phyloP scores from a whole-genome alignment of 2,113 vertebrate genomes.

The Malurus elegans region DNA sequence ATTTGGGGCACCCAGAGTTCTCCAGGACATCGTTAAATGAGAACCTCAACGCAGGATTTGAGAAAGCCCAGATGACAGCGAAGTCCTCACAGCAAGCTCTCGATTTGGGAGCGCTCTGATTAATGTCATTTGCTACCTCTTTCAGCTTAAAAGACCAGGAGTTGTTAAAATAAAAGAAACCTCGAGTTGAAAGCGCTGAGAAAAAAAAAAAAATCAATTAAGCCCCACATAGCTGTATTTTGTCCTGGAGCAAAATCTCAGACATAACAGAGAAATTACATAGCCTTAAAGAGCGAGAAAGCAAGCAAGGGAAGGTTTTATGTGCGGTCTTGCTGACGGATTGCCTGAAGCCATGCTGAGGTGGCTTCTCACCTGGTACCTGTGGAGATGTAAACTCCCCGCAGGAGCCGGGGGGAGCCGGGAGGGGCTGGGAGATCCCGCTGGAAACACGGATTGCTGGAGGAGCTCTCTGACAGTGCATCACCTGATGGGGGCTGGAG shows the following conservation, averaged over 20 bases:
- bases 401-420: not conserved
- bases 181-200: constrained; percentile 5
- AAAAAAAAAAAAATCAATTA: constrained; percentile 16
- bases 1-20: not conserved
- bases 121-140: constrained; percentile 1
- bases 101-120: not conserved
- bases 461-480: not conserved
- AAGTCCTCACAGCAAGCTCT: not conserved
- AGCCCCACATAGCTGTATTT: constrained; percentile 6
- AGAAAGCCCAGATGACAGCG: not conserved
- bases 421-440: not conserved
- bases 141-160: not conserved
- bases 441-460: not conserved
- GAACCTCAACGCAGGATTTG: not conserved
- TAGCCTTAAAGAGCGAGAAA: constrained; percentile 4
- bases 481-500: not conserved
- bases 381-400: not conserved
- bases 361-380: not conserved
- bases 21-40: not conserved
- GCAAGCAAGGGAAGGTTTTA: not conserved
- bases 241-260: constrained; percentile 42
- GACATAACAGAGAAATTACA: constrained; percentile 18
- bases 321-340: not conserved
- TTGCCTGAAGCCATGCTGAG: not conserved
- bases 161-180: constrained; percentile 23